phyloP scores from a whole-genome alignment of 92 coral and sea anemone genomes.

The Umimayanthus chanpuru region DNA sequence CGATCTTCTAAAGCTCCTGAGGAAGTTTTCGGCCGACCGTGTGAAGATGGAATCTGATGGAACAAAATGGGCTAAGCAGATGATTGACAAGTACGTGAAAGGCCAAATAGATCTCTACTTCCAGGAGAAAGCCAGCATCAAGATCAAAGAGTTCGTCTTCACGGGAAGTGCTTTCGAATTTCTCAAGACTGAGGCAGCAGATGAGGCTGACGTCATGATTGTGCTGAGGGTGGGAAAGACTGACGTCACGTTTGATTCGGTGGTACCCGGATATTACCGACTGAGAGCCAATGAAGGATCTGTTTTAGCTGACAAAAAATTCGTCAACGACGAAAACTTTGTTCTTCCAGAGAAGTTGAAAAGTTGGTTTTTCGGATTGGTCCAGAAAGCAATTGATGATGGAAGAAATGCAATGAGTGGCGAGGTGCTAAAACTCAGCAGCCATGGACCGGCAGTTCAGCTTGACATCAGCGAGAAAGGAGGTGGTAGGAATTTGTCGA shows the following conservation, averaged over 20 bases:
- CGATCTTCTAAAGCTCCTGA: constrained; percentile 25
- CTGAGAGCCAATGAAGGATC: constrained; percentile 45
- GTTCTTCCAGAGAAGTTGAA: constrained; percentile 58
- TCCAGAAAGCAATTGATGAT: constrained; percentile 53
- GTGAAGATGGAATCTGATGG: constrained; percentile 69
- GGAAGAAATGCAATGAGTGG: constrained; percentile 23
- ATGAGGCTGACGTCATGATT: constrained; percentile 86
- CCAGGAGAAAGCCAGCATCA: constrained; percentile 48
- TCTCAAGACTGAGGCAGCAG: constrained; percentile 87
- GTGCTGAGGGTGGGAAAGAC: constrained; percentile 54
- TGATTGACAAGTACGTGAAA: constrained; percentile 61
- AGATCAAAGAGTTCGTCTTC: constrained; percentile 64
- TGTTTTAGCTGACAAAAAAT: constrained; percentile 46
- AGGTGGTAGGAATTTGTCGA: constrained; percentile 52
- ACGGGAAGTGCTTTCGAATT: constrained; percentile 83
- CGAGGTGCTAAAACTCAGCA: constrained; percentile 47
- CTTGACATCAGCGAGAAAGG: constrained; percentile 60
- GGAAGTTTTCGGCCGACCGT: constrained; percentile 60
- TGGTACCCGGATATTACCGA: constrained; percentile 39
- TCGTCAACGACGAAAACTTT: constrained; percentile 39
- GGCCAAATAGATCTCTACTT: constrained; percentile 42
- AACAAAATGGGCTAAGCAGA: constrained; percentile 55
- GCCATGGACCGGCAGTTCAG: constrained; percentile 86
- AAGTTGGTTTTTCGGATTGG: constrained; percentile 62
- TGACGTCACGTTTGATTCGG: constrained; percentile 4